These are phyloP conservation scores for Phallusia fumigata DNA, from an alignment of 23 tunicate species.

Conservation along the genomic window DNA sequence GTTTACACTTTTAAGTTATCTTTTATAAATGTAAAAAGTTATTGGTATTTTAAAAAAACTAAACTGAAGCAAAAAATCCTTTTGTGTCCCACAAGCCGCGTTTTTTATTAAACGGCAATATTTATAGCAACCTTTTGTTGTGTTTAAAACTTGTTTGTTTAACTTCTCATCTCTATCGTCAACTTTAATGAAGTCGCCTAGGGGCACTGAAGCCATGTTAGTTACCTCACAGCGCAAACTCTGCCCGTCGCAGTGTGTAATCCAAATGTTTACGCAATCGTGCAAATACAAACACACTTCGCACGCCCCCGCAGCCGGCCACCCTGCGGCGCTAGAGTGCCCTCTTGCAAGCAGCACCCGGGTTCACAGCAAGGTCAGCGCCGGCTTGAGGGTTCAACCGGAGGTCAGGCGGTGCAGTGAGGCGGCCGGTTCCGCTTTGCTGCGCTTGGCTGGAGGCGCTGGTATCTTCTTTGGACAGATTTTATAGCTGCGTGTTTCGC, in stretches of 20 bases:
- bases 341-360: background rate
- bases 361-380: background rate
- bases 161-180: background rate
- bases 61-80: no score
- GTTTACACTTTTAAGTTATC: no score
- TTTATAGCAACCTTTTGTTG: background rate
- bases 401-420: background rate
- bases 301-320: background rate
- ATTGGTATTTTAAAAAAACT: no score
- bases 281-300: background rate
- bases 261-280: background rate
- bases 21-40: no score
- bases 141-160: background rate
- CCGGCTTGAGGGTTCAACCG: background rate
- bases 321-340: background rate
- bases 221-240: no score
- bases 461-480: background rate
- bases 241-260: no score
- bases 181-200: background rate
- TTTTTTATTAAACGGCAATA: background rate
- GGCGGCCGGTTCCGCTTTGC: background rate
- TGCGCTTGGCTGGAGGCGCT: background rate
- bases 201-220: background rate
- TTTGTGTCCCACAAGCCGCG: no score
- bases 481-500: no score